Evolutionary conservation across 2,888 invertebrate genomes (phyloP), one percentile per base, ranked within the genome.

Genomic region (Lacanobia wlatinum): DNA sequence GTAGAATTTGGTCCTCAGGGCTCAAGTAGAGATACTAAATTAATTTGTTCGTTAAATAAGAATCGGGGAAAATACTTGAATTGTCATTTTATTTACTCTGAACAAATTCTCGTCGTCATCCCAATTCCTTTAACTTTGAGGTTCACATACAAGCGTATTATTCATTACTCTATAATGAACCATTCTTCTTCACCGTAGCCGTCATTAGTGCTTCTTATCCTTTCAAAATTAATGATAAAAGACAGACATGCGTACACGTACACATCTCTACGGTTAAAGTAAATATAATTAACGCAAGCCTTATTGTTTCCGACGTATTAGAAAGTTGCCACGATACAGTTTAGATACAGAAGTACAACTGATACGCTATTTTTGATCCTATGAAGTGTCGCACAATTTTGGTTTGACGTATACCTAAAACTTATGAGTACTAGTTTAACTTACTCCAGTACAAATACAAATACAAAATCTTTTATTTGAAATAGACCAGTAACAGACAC

Each of bases 261-360:
- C 59, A 63, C 63, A 53, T 63, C 52, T 55, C 21, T 10, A 43
- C 21, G 50, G 67, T 53, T 61, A 23, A 55, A 70, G 63, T n/a
- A 79, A 63, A 70, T 76, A 79, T 76, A 81, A 81, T 81, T 65
- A 77, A 55, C 55, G 46, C 56, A 65, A 56, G 40, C 64, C n/a
- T 65, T 69, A 75, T 78, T 78, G 70, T 69, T 80, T 53, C 12
- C 40, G 48, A 76, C 76, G 34, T 65, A 34, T 65, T 56, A 56
- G 61, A 64, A 58, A 61, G 7, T 58, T 9, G 21, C 4, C 60
- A 38, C n/a, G 7, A 14, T 38, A 18, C 1, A 34, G 23, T 1
- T 28, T 12, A 7, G 1, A 8, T 9, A 14, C 12, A 66, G 53
- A 59, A 66, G n/a, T n/a, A 14, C 21, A 34, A 34, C 34, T 28